phyloP scores from a whole-genome alignment of 2,888 invertebrate genomes.

The Mythimna impura region DNA sequence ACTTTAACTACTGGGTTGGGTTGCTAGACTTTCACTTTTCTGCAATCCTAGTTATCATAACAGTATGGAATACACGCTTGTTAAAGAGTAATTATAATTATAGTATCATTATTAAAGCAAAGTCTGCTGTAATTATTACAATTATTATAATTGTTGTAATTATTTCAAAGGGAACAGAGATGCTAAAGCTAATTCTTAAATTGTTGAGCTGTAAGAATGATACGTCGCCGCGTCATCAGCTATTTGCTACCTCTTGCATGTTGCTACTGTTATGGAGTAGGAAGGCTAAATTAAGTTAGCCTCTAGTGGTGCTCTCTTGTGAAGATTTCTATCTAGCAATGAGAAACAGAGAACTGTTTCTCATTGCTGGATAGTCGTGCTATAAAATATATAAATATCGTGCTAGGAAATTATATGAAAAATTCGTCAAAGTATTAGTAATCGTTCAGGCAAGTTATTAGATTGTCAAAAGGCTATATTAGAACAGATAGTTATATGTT shows the following conservation, averaged over 20 bases:
- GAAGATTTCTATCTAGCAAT: background rate
- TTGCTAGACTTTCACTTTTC: constrained; percentile 17
- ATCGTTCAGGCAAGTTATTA: too few species aligned
- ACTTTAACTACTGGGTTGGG: background rate
- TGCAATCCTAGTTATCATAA: constrained; percentile 3
- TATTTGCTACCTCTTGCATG: constrained; percentile 26
- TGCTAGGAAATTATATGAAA: too few species aligned
- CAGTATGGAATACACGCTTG: constrained; percentile 12
- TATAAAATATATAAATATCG: too few species aligned
- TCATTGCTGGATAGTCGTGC: background rate
- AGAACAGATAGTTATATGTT: background rate
- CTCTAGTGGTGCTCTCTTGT: constrained; percentile 3
- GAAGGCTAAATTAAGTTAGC: background rate
- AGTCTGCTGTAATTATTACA: constrained; percentile 48
- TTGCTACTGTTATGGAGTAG: background rate
- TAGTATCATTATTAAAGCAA: constrained; percentile 58
- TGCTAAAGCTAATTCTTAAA: constrained; percentile 32
- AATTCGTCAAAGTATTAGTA: too few species aligned
- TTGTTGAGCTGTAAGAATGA: constrained; percentile 32
- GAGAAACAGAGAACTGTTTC: background rate
- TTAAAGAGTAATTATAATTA: constrained; percentile 62
- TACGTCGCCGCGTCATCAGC: background rate
- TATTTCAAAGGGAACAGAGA: constrained; percentile 38
- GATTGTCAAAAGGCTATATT: too few species aligned
- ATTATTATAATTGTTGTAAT: constrained; percentile 61